Evolutionary conservation across 2,888 invertebrate genomes (phyloP), one percentile per base, ranked within the genome.

Genomic region (Amaurobius ferox): DNA sequence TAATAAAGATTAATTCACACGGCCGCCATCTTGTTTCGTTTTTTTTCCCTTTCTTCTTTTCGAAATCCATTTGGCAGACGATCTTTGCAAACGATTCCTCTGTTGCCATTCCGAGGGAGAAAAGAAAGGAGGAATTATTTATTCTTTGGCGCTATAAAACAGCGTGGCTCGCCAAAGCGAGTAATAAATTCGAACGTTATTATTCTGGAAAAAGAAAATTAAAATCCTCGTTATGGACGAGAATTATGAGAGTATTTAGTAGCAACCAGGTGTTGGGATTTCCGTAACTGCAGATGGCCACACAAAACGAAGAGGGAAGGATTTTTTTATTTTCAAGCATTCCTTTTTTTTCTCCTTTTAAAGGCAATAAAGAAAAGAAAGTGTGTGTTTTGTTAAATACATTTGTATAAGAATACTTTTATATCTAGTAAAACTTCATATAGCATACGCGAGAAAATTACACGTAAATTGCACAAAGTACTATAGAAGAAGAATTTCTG

Each of bases 1-100:
- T 81, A 81, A 81, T 81, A 74, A 81, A 81, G 81, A 81, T 81
- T 81, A 81, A 81, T 81, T 81, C 74, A 76, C 64, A 62, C 39
- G 39, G 68, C 29, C 44, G 80, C 68, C 70, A 79, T 71, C 64
- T 79, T 79, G 64, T 61, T 79, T 72, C 61, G 30, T 16, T 61
- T 66, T 66, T 19, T 68, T 68, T 61, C 23, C 19, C 23, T 55
- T n/a, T 55, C 23, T 55, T 23, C 23, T 39, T 55, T n/a, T 61
- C 19, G 23, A 30, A 13, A 55, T 68, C 67, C 64, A 55, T 79
- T 79, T 29, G 19, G 73, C 72, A 74, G 28, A 81, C 81, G 81
- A 74, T 81, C 70, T 81, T 32, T 40, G 79, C 61, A 71, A 44
- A 64, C 48, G 66, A 77, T 55, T 62, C 39, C 74, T 29, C n/a